These are phyloP conservation scores for Polietes domitor DNA, from an alignment of 2,888 invertebrate species.

Conservation along the genomic window DNA sequence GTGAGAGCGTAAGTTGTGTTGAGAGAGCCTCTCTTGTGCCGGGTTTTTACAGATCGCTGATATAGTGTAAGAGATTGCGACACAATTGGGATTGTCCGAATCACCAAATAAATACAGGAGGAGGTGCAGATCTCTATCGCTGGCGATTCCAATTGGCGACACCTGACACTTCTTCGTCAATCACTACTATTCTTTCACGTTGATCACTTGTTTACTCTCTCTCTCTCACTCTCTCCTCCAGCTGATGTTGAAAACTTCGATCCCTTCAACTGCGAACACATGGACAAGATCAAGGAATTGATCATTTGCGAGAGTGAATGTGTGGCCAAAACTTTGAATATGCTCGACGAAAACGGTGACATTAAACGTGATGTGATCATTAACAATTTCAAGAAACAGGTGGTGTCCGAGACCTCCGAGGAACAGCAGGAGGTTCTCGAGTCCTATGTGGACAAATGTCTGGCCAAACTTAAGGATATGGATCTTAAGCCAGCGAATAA, in stretches of 20 bases:
- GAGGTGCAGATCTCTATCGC: too few relatives aligned
- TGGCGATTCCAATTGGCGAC: too few relatives aligned
- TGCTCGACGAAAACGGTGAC: conserved; percentile 68
- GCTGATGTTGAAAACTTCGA: conserved; percentile 67
- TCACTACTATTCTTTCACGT: too few relatives aligned
- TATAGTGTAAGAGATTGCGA: too few relatives aligned
- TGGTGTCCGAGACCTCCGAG: conserved; percentile 59
- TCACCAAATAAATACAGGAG: too few relatives aligned
- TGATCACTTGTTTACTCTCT: too few relatives aligned
- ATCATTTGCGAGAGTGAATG: conserved; percentile 71
- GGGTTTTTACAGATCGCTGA: too few relatives aligned
- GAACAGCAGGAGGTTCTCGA: conserved; percentile 69
- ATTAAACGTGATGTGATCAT: conserved; percentile 69
- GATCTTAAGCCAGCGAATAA: conserved; percentile 33
- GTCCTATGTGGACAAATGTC: conserved; percentile 70
- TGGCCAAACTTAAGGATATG: conserved; percentile 61
- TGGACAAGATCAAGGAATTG: conserved; percentile 68
- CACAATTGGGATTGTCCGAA: too few relatives aligned
- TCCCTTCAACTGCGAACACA: conserved; percentile 71
- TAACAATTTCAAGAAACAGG: conserved; percentile 45
- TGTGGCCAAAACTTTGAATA: conserved; percentile 67
- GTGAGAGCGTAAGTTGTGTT: too few relatives aligned
- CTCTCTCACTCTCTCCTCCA: conserved; percentile 14
- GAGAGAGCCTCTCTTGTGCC: too few relatives aligned
- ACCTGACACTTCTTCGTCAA: too few relatives aligned